phyloP scores from a whole-genome alignment of 2,797 vertebrate species.

The Phrynocephalus forsythii region DNA sequence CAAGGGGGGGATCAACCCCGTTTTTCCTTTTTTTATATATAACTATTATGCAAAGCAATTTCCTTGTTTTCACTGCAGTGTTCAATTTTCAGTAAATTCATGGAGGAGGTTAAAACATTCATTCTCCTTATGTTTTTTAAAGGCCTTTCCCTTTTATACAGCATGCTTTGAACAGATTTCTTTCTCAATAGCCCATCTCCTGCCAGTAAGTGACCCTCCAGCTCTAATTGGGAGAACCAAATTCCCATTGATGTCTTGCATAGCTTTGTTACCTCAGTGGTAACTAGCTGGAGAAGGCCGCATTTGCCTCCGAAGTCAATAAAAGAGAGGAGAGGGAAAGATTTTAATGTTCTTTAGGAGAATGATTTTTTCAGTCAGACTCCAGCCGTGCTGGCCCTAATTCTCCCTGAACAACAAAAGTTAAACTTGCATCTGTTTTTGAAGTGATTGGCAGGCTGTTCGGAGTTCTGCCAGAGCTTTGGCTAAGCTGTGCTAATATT shows the following conservation, averaged over 20 bases:
- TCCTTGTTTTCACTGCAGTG: neutral
- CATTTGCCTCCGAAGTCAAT: conserved; percentile 54
- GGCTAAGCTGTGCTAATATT: conserved; percentile 76
- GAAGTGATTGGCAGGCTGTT: conserved; percentile 68
- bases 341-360: conserved; percentile 51
- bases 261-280: conserved; percentile 39
- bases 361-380: conserved; percentile 67
- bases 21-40: neutral
- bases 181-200: neutral
- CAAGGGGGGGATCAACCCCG: no score
- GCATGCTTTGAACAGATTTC: accelerated
- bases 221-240: conserved; percentile 27
- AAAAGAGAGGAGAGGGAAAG: conserved; percentile 48
- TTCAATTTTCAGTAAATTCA: conserved; percentile 9
- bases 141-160: conserved; percentile 31
- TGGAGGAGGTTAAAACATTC: conserved; percentile 7
- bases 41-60: neutral
- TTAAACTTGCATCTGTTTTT: conserved; percentile 68
- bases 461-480: conserved; percentile 68
- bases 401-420: conserved; percentile 64
- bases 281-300: conserved; percentile 24
- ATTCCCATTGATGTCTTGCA: conserved; percentile 39
- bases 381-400: conserved; percentile 49
- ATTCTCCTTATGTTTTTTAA: neutral
- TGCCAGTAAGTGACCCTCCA: conserved; percentile 38